These are phyloP conservation scores for Cephus cinctus DNA, from an alignment of 1,140 invertebrate genomes.

Conservation along the genomic window DNA sequence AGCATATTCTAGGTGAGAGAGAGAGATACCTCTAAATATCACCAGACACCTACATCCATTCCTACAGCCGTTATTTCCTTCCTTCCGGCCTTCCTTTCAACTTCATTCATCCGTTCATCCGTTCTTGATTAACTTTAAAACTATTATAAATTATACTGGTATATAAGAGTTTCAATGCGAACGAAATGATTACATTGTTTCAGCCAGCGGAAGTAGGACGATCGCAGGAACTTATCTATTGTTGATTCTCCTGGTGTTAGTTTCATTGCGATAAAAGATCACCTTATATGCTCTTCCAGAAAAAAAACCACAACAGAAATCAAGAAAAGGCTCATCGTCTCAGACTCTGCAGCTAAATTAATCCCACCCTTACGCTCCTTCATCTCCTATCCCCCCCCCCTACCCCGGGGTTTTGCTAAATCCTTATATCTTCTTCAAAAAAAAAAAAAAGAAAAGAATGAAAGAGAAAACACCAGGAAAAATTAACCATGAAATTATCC, in stretches of 20 bases:
- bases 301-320: neutral
- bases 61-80: no score
- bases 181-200: no score
- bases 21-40: no score
- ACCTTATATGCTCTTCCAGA: neutral
- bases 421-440: constrained; percentile 11
- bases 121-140: neutral
- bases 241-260: neutral
- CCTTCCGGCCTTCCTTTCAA: no score
- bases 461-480: constrained; percentile 1
- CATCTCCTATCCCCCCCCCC: no score
- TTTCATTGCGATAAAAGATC: neutral
- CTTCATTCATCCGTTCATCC: no score
- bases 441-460: constrained; percentile 14
- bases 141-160: no score
- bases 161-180: no score
- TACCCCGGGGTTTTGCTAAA: no score
- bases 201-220: neutral
- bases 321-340: neutral
- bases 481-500: constrained; percentile 26
- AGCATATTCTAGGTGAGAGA: constrained; percentile 49
- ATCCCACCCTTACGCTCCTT: no score
- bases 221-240: neutral
- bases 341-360: neutral
- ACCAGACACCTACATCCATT: no score